Conservation (phyloP, 2,113 vertebrate genomes). For the Corythoichthys haematopterus region DNA sequence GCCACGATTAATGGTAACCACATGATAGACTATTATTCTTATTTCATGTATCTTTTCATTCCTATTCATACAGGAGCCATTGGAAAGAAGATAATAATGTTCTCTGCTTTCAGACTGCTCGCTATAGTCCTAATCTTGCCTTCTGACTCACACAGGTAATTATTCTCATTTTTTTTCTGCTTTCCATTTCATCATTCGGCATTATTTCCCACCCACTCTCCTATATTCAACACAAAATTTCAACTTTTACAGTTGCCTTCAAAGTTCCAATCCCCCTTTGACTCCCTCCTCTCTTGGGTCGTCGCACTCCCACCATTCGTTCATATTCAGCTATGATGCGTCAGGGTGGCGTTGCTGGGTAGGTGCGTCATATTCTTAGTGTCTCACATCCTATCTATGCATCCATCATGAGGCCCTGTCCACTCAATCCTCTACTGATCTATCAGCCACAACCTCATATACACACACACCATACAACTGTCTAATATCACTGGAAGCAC, state of each 20-base stretch:
- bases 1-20: conserved; percentile 57
- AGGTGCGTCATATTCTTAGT: conserved; percentile 40
- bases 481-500: conserved; percentile 50
- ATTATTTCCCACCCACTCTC: conserved; percentile 34
- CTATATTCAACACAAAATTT: conserved; percentile 24
- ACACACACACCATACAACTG: conserved; percentile 27
- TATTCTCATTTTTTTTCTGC: conserved; percentile 85
- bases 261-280: conserved; percentile 41
- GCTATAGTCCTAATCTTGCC: conserved; percentile 86
- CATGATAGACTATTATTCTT: conserved; percentile 64
- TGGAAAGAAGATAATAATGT: conserved; percentile 77
- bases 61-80: conserved; percentile 64
- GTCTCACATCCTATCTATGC: conserved; percentile 94
- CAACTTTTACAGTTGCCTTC: conserved; percentile 53
- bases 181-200: conserved; percentile 41
- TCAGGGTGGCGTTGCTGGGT: conserved; percentile 57
- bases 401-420: conserved; percentile 99
- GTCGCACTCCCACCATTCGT: conserved; percentile 24
- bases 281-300: conserved; percentile 13
- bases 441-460: conserved; percentile 79
- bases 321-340: conserved; percentile 74
- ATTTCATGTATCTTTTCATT: conserved; percentile 64
- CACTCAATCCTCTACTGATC: conserved; percentile 99
- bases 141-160: conserved; percentile 82
- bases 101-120: conserved; percentile 66